These are phyloP conservation scores for Hippoglossus stenolepis DNA, from an alignment of 2,113 vertebrate genomes.

Conservation along the genomic window DNA sequence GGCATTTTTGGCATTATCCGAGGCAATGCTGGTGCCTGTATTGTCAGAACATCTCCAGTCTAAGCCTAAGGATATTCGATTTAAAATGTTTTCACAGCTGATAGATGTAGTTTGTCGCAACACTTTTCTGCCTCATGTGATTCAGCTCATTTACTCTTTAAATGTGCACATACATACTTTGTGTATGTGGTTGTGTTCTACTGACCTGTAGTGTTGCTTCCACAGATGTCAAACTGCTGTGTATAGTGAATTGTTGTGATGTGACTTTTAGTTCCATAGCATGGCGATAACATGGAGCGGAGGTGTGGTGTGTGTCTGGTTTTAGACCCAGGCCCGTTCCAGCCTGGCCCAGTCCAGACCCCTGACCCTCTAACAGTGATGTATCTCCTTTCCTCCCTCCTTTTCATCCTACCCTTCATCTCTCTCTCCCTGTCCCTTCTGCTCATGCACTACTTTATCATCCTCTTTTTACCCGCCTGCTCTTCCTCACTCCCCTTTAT, in stretches of 20 bases:
- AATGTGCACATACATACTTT: constrained; percentile 25
- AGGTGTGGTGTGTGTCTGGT: constrained; percentile 61
- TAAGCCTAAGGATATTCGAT: not conserved
- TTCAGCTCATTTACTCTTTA: constrained; percentile 47
- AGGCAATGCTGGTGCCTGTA: too few species aligned
- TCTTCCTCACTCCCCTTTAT: constrained; percentile 29
- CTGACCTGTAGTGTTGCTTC: constrained; percentile 32
- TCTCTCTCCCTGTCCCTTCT: constrained; percentile 29
- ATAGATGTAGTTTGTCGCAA: not conserved
- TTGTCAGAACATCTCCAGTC: too few species aligned
- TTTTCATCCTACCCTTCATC: constrained; percentile 41
- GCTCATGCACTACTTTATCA: constrained; percentile 23
- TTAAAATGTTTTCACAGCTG: not conserved
- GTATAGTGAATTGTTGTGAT: constrained; percentile 27
- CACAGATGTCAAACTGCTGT: constrained; percentile 38
- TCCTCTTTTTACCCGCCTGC: constrained; percentile 13
- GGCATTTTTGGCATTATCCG: too few species aligned
- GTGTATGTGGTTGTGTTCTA: constrained; percentile 26
- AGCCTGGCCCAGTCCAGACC: constrained; percentile 57
- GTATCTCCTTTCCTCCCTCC: constrained; percentile 67
- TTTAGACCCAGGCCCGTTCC: constrained; percentile 56
- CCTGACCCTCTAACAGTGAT: constrained; percentile 81
- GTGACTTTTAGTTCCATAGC: constrained; percentile 20
- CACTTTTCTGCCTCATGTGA: constrained; percentile 47
- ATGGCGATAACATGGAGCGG: constrained; percentile 38